Evolutionary conservation across 2,888 invertebrate species (phyloP).

Genomic region (Baccha elongata): DNA sequence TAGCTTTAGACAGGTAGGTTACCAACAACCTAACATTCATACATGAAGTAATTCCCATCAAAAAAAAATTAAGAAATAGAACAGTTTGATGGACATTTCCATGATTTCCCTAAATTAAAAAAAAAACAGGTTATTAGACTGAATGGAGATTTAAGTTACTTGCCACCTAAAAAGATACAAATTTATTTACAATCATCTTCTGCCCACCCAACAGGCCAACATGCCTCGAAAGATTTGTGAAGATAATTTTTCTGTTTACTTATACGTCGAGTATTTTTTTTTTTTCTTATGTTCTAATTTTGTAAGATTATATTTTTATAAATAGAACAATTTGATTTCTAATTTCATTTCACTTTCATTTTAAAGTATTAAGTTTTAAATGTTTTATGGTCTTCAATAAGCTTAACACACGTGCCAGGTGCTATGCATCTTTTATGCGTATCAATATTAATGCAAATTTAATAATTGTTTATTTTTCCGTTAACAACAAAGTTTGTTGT

Average conservation of each 20-base stretch:
- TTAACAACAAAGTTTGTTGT: too few species aligned
- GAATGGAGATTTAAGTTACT: background rate
- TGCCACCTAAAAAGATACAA: background rate
- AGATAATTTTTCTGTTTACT: background rate
- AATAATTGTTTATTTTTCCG: too few species aligned
- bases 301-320: background rate
- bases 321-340: background rate
- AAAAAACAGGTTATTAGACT: background rate
- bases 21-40: too few species aligned
- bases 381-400: too few species aligned
- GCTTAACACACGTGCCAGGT: too few species aligned
- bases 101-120: constrained; percentile 44
- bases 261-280: background rate
- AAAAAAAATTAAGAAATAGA: constrained; percentile 51
- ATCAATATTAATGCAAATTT: too few species aligned
- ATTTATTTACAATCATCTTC: background rate
- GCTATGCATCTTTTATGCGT: too few species aligned
- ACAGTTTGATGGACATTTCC: constrained; percentile 45
- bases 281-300: background rate
- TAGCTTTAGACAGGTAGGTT: too few species aligned
- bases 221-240: background rate
- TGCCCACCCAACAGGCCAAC: background rate
- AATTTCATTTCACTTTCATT: too few species aligned
- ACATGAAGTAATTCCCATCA: too few species aligned
- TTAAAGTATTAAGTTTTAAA: too few species aligned